These are phyloP conservation scores for Lasioglossum lativentre DNA, from an alignment of 2,888 invertebrate species.

Conservation along the genomic window DNA sequence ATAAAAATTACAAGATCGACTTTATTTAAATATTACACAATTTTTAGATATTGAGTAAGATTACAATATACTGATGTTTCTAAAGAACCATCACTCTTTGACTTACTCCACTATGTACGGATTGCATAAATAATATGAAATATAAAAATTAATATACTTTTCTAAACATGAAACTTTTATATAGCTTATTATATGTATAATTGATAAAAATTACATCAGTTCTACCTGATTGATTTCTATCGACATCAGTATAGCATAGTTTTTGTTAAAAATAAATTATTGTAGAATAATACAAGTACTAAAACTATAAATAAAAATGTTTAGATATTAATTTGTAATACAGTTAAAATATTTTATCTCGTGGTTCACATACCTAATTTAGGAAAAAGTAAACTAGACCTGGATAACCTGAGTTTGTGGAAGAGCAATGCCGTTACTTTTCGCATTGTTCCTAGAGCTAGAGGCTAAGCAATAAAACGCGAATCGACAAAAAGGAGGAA, in stretches of 20 bases:
- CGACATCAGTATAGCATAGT: neutral
- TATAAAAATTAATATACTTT: no score
- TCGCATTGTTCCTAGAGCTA: conserved; percentile 43
- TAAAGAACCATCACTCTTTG: no score
- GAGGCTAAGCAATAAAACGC: conserved; percentile 40
- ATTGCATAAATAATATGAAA: no score
- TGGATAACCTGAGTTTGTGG: conserved; percentile 37
- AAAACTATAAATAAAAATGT: neutral
- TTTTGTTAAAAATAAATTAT: neutral
- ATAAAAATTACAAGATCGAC: no score
- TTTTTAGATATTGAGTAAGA: no score
- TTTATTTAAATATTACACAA: no score
- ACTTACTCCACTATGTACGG: no score
- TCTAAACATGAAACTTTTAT: no score
- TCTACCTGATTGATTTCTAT: neutral
- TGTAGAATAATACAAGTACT: neutral
- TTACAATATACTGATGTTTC: no score
- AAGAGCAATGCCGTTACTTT: conserved; percentile 39
- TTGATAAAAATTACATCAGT: no score
- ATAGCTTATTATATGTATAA: no score
- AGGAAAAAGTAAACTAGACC: conserved; percentile 5
- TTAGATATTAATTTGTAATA: neutral
- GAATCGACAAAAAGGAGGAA: conserved; percentile 40
- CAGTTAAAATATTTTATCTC: no score
- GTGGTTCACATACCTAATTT: neutral